Evolutionary conservation across 2,113 vertebrate species (phyloP).

Genomic region (Suricata suricatta): DNA sequence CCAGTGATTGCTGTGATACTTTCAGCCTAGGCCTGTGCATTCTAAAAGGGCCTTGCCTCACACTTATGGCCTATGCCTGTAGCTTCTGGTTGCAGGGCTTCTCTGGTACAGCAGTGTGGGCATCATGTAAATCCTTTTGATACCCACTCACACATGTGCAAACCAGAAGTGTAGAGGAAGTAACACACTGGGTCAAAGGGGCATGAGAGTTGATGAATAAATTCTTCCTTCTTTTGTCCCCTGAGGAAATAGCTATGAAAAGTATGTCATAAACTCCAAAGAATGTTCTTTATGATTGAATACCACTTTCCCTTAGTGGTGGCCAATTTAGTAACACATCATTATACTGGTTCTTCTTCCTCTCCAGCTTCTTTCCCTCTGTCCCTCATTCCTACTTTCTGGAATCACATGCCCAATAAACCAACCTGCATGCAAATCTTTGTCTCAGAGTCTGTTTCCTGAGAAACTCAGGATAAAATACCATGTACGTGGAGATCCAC

Average conservation of each 20-base stretch:
- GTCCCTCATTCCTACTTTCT: neutral
- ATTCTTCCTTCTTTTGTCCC: neutral
- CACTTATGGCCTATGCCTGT: neutral
- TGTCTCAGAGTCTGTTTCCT: constrained; percentile 36
- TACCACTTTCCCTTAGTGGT: neutral
- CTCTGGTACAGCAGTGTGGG: neutral
- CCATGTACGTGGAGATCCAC: neutral
- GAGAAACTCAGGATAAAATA: constrained; percentile 31
- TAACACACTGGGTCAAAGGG: neutral
- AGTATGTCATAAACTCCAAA: neutral
- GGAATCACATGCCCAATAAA: neutral
- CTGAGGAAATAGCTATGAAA: neutral
- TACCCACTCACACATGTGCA: neutral
- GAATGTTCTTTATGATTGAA: constrained; percentile 3
- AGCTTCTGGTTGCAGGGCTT: neutral
- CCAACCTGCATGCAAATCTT: neutral
- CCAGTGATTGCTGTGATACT: neutral
- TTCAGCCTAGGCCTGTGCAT: neutral
- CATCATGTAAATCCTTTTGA: neutral
- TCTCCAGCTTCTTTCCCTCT: neutral
- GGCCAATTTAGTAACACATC: neutral
- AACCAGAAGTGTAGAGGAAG: neutral
- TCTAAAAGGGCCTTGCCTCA: neutral
- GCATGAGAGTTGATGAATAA: neutral
- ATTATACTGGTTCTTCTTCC: neutral